phyloP scores from a whole-genome alignment of 1,140 invertebrate species.

The Trinorchestia longiramus region DNA sequence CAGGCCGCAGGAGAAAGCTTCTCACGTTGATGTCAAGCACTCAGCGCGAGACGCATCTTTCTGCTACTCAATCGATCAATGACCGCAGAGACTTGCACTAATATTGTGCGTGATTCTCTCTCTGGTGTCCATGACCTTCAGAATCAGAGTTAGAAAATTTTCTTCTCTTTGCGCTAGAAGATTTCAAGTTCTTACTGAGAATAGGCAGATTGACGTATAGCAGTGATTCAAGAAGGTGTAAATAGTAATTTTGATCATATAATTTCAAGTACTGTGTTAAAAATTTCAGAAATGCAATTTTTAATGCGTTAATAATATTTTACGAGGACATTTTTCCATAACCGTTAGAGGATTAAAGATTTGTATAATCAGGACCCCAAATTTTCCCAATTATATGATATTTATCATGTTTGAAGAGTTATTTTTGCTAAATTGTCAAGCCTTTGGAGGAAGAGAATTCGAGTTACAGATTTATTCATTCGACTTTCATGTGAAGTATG shows the following conservation, averaged over 20 bases:
- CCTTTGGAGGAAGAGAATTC: background rate
- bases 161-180: background rate
- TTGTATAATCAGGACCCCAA: too few species aligned
- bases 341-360: background rate
- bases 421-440: background rate
- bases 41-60: background rate
- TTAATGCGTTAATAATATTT: background rate
- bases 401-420: too few species aligned
- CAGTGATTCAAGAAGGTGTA: background rate
- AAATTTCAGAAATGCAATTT: background rate
- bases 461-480: background rate
- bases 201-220: background rate
- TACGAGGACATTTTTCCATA: background rate
- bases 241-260: background rate
- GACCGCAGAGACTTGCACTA: background rate
- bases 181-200: background rate
- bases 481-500: background rate
- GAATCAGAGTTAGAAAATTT: background rate
- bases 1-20: background rate
- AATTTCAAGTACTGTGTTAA: background rate
- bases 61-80: background rate
- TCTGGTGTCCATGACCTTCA: background rate
- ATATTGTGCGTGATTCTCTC: background rate
- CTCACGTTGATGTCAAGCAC: background rate
- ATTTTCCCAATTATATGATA: too few species aligned